Percentiles rank a stretch among this genome's conserved stretches.
These are phyloP conservation scores for Megalurothrips usitatus DNA, from an alignment of 2,888 invertebrate genomes.

Conservation along the genomic window DNA sequence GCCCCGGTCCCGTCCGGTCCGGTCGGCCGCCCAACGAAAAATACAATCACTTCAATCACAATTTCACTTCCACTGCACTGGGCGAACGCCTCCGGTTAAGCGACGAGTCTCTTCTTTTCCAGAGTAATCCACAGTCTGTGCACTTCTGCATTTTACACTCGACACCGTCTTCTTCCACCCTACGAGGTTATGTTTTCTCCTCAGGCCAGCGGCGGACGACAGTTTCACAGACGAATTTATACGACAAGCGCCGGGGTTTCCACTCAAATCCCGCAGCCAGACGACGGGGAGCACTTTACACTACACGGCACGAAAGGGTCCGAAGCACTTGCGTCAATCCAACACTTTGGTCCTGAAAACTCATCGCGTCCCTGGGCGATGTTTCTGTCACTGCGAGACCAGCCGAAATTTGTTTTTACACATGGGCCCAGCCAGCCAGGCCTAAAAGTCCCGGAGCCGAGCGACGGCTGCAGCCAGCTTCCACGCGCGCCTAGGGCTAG, in stretches of 20 bases:
- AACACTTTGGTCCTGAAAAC: not conserved
- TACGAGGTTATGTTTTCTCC: slow-evolving; percentile 20
- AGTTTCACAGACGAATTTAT: not conserved
- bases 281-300: not conserved
- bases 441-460: not conserved
- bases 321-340: not conserved
- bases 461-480: not conserved
- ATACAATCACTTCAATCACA: not conserved
- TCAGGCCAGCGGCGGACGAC: not conserved
- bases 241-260: not conserved
- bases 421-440: slow-evolving; percentile 6
- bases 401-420: slow-evolving; percentile 23
- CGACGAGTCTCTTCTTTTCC: not conserved
- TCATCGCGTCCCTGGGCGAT: slow-evolving; percentile 5
- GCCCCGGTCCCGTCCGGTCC: not conserved
- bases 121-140: not conserved
- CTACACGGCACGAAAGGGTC: not conserved
- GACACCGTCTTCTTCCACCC: not conserved
- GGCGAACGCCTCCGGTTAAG: not conserved
- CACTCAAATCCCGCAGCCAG: not conserved
- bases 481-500: not conserved
- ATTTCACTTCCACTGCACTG: not conserved
- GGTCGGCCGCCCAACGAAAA: not conserved
- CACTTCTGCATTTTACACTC: not conserved
- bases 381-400: not conserved